Evolutionary conservation across 2,888 invertebrate genomes (phyloP), one percentile per base, ranked within the genome.

Genomic region (Strigamia maritima): DNA sequence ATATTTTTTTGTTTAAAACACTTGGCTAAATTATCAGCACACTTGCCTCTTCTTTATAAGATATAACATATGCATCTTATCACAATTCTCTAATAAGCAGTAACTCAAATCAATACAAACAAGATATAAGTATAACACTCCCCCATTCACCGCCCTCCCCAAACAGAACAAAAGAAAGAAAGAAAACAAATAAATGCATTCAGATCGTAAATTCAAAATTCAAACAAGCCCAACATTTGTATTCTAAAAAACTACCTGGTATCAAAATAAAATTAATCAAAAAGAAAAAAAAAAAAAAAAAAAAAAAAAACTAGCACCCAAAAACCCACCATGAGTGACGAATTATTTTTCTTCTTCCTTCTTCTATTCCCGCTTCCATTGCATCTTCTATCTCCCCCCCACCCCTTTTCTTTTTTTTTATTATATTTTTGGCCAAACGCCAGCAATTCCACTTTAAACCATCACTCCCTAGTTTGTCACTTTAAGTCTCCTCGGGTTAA

Each of bases 381-480:
- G 16, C 49, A 24, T 26, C 26, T 26, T 28, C 65, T 26, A 65
- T 24, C 65, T 65, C 24, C 65, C 12, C 24, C 3, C 49, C 49
- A 49, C 8, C n/a, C n/a, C 8, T 10, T 10, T 10, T n/a, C 49
- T 28, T 65, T 60, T 28, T 65, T 65, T n/a, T 16, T n/a, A 14
- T 28, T 24, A 16, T 16, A 24, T 65, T 65, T n/a, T 10, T 65
- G 65, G 65, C 65, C 65, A 26, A 65, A 65, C 24, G 65, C 65
- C 65, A 65, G 65, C 65, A 65, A 65, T 65, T 65, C 65, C 65
- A 65, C 28, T 65, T 65, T 24, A 65, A 28, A 24, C 65, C 65
- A 65, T 65, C 65, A 65, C 65, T 65, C 65, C 65, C 65, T 26
- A 24, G 65, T 65, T 65, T 65, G 65, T 65, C 65, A 65, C 65